Evolutionary conservation across 2,797 vertebrate species (phyloP), one percentile per base, ranked within the genome.

Genomic region (Dendrocincla tyrannina): DNA sequence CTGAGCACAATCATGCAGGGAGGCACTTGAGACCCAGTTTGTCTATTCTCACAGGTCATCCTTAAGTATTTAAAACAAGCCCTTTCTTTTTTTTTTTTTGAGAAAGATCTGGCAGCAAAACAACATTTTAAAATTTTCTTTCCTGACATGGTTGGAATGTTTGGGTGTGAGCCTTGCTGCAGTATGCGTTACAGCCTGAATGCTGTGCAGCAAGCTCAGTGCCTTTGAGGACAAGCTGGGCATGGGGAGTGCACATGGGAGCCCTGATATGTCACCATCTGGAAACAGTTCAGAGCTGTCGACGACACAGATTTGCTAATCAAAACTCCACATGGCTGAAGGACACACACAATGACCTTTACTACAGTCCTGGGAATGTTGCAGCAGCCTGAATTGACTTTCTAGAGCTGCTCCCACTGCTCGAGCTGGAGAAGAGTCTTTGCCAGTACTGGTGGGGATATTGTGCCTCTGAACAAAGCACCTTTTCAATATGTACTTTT

Each of bases 261-360:
- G 44, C 32, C 59, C 37, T 33, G 41, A 62, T 69, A 33, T 73
- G 47, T 75, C 6, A 0, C 59, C 4, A 4, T 49, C 70, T 96
- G 89, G 95, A 94, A 94, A 50, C 44, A 35, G 37, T 49, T 88
- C 91, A 64, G 80, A 91, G 64, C 0, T 60, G 91, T 53, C 46
- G 1, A 22, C 13, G 0, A 58, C 0, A 0, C 37, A 58, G 85
- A 87, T 67, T 94, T 76, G 83, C 80, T 91, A 90, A 85, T 81
- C 88, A 66, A 60, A 94, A 42, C 83, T n/a, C 67, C 19, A 6
- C 18, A 7, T 3, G 5, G 59, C 67, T 93, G 88, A 96, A 95
- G 93, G 95, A 92, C 94, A 59, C 75, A 60, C 22, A 42, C 28
- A 4, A 16, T 95, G 91, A 96, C 94, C 96, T 95, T 94, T 95